Evolutionary conservation across 2,888 invertebrate genomes (phyloP), one percentile per base, ranked within the genome.

Genomic region (Parapristionchus giblindavisi): DNA sequence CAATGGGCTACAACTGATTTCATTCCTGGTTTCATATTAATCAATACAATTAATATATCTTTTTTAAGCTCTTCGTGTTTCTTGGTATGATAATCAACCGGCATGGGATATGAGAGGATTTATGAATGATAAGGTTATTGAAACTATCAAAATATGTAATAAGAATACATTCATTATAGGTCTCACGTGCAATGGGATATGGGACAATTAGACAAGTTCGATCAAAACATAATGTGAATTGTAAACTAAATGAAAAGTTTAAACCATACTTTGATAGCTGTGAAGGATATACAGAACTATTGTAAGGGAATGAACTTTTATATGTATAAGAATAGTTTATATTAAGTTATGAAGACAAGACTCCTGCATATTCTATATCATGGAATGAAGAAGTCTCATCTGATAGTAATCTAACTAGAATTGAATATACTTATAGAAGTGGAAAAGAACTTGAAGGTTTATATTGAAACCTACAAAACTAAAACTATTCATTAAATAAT

Each of bases 131-230:
- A 89, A 90, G 74, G 83, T 79, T 29, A 27, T 27, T 27, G 5
- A 40, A 8, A 27, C 14, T 36, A 6, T 24, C 4, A 11, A 34
- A 17, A 8, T 11, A n/a, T 24, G 21, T 40, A 43, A 40, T 38
- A 36, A 38, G 14, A 34, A 6, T 1, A 2, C 27, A n/a, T 27
- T 40, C 40, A n/a, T n/a, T n/a, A n/a, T n/a, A 77, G 77, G 89
- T 89, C 8, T 90, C 90, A 32, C 86, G 91, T 58, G 88, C 91
- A 51, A 90, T 91, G 89, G 91, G 91, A 24, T 91, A 89, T 78
- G 90, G 90, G 43, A 89, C 89, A 17, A 88, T 91, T 76, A 80
- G 91, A 75, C 91, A 91, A 85, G 87, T 90, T 32, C 85, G 91
- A 61, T 85, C 89, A 24, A 85, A 84, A 78, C 72, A 77, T 24